Evolutionary conservation across 2,113 vertebrate genomes (phyloP), one percentile per base, ranked within the genome.

Genomic region (Hoplias malabaricus): DNA sequence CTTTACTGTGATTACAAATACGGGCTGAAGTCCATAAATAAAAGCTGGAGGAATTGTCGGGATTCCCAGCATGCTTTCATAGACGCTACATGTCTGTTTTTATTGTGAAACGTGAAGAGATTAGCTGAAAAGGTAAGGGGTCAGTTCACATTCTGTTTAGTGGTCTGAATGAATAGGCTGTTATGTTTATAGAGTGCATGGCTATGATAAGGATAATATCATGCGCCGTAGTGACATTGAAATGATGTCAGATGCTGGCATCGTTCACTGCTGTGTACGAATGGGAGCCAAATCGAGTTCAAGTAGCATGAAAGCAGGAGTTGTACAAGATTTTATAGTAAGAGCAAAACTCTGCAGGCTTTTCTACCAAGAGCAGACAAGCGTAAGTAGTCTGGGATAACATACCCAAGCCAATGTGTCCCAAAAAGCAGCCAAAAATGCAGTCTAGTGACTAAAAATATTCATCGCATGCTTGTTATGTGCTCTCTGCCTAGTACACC

Each of bases 131-230:
- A 57, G 54, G 27, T 62, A 54, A 78, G 50, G 43, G 27, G 36
- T 14, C 14, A 69, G 65, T 25, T 59, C 19, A 23, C 1, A 53
- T 59, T 40, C 21, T 25, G 42, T 69, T 19, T 66, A 75, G 27
- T 57, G 71, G 73, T 66, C 21, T 57, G 21, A 46, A 69, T 27
- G 27, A 78, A 68, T 73, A 73, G 66, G 59, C 50, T 56, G 67
- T 36, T 36, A 69, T 80, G 53, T 80, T 80, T 75, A 75, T 70
- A 53, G 73, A 16, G 14, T 36, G 46, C 67, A 69, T 65, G 38
- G 53, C 73, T 27, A 42, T 23, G 38, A 80, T 56, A 66, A 81
- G 29, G 21, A 29, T 56, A 53, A 71, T 48, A 69, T 77, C 68
- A 77, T 72, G 59, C 33, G 29, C 29, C 48, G 34, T 53, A 63